Percentiles rank a stretch among this genome's conserved stretches.
Evolutionary conservation across 2,113 vertebrate genomes (phyloP).

Genomic region (Salminus brasiliensis): DNA sequence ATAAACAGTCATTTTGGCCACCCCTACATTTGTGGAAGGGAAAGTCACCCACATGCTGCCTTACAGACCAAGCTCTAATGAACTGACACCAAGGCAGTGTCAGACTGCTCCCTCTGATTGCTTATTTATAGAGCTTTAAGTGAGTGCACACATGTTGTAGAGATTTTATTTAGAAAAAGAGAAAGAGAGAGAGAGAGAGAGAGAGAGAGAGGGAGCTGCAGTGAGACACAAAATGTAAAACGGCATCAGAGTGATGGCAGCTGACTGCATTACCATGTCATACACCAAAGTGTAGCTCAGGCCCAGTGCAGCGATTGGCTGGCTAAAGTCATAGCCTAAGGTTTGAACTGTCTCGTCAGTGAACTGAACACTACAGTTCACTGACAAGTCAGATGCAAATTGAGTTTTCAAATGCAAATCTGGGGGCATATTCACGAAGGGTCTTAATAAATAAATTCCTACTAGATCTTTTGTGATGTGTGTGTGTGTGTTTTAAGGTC

Average conservation of each 20-base stretch:
- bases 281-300: slow-evolving; percentile 16
- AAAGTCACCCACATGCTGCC: slow-evolving; percentile 6
- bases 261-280: background rate
- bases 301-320: slow-evolving; percentile 7
- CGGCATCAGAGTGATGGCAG: background rate
- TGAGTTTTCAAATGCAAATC: slow-evolving; percentile 2
- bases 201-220: background rate
- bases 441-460: no score
- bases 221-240: background rate
- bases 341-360: slow-evolving; percentile 1
- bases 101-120: background rate
- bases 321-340: background rate
- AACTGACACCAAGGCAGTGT: slow-evolving; percentile 15
- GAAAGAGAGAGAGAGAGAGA: background rate
- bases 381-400: slow-evolving; percentile 37
- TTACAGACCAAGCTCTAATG: slow-evolving; percentile 3
- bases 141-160: background rate
- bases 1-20: no score
- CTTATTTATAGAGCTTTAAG: slow-evolving; percentile 37
- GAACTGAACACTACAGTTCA: slow-evolving; percentile 10
- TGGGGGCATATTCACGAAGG: no score
- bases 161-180: background rate
- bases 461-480: no score
- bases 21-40: background rate
- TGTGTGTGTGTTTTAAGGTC: no score